Base-by-base conservation (phyloP, 2,797 vertebrate species). In the Enteromius fasciolatus region DNA sequence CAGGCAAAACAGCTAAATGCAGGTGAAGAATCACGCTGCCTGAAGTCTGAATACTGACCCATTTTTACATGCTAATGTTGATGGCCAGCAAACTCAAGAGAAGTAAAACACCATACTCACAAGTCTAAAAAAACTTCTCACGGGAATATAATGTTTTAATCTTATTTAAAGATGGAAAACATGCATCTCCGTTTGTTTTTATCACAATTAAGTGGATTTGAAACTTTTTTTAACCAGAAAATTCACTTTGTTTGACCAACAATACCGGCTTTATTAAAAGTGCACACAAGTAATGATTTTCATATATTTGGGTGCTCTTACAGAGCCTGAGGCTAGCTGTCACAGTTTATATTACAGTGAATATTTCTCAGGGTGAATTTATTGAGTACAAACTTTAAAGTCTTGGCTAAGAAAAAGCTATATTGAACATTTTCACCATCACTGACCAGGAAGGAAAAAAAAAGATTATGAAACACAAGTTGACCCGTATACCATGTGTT, bases 31-130 rank as follows among this genome's bases (percentile, higher is more conserved):
- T 52, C 33, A 8, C 17, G 14, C 36, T 46, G 18, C 2, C 3
- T 67, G 8, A 79, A 20, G 10, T 50, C 8, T 72, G n/a, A 46
- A 80, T 50, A 17, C 36, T 82, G 68, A 79, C 28, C 44, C 52
- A 54, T 52, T 80, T 70, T 69, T 44, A 63, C 48, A 77, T 54
- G 46, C 15, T 76, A 70, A 78, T 61, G 3, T 20, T 72, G 33
- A 61, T 28, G 54, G 31, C 15, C 63, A 81, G 23, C 66, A 63
- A 81, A 69, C 31, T 10, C 78, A 73, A 20, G 18, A 64, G 18
- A 64, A 31, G 3, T 36, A 18, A 23, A 20, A 9, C 14, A 18
- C 54, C 31, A 23, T 31, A 6, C 46, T 28, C 5, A 46, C 1
- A 1, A 23, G 15, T 25, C 20, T 44, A n/a, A n/a, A n/a, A 44